Evolutionary conservation across 1,140 invertebrate species (phyloP).

Genomic region (Macrosteles quadrilineatus): DNA sequence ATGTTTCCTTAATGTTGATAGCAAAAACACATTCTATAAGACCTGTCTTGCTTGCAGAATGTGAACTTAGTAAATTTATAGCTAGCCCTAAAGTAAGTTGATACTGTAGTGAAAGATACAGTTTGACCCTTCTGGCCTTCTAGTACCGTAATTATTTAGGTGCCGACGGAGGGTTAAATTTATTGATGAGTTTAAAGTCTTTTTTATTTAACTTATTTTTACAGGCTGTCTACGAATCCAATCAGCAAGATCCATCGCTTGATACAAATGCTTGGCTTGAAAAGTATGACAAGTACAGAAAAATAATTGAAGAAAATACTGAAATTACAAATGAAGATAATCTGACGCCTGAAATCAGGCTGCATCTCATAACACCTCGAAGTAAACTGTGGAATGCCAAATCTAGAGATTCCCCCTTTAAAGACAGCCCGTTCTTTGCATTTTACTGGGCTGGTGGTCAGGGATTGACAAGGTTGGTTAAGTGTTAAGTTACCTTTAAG

Average conservation of each 20-base stretch:
- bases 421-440: constrained; percentile 56
- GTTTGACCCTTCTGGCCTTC: too few relatives aligned
- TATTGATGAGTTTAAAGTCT: too few relatives aligned
- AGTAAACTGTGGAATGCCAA: constrained; percentile 54
- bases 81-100: too few relatives aligned
- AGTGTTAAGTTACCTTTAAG: too few relatives aligned
- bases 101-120: too few relatives aligned
- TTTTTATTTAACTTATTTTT: not conserved
- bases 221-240: not conserved
- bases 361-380: constrained; percentile 56
- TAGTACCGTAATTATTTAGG: too few relatives aligned
- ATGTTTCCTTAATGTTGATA: too few relatives aligned
- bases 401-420: constrained; percentile 45
- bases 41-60: too few relatives aligned
- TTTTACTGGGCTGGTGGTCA: constrained; percentile 65
- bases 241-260: not conserved
- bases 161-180: too few relatives aligned
- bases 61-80: too few relatives aligned
- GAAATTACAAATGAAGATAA: constrained; percentile 44
- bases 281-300: constrained; percentile 18
- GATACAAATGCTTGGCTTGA: constrained; percentile 7
- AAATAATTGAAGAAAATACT: constrained; percentile 4
- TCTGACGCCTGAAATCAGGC: constrained; percentile 57
- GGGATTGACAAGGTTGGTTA: constrained; percentile 52
- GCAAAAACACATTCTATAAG: too few relatives aligned